Evolutionary conservation across 2,797 vertebrate species (phyloP).

Genomic region (Syncerus caffer): DNA sequence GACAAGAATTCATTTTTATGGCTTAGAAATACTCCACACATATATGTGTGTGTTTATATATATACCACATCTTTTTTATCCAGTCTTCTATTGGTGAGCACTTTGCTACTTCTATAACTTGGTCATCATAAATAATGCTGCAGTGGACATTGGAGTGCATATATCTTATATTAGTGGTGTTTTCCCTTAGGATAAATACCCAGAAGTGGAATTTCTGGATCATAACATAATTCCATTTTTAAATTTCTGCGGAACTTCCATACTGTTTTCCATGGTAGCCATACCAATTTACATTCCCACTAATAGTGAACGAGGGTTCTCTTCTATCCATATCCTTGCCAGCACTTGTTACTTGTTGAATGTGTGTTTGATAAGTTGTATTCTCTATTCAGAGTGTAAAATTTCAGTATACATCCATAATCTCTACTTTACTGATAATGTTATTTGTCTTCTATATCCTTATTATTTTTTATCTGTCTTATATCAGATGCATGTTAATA

Average conservation of each 20-base stretch:
- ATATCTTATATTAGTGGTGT: not conserved
- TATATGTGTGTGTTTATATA: not conserved
- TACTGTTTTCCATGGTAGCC: not conserved
- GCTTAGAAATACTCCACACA: not conserved
- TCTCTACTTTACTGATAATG: not conserved
- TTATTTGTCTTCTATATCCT: not conserved
- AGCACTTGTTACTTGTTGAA: not conserved
- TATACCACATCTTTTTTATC: not conserved
- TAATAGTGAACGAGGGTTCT: not conserved
- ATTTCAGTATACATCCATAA: not conserved
- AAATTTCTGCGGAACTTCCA: not conserved
- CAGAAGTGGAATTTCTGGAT: not conserved
- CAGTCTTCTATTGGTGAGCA: not conserved
- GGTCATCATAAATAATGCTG: not conserved
- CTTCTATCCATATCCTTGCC: not conserved
- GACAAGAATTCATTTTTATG: not conserved
- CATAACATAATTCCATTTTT: not conserved
- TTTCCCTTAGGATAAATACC: not conserved
- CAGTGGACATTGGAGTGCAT: not conserved
- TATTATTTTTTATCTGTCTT: not conserved
- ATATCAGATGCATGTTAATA: not conserved
- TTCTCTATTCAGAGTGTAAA: constrained; percentile 14
- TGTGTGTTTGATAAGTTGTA: not conserved
- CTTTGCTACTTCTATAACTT: not conserved
- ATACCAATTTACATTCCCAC: not conserved